phyloP scores from a whole-genome alignment of 2,797 vertebrate species.

The Siniperca obscura region DNA sequence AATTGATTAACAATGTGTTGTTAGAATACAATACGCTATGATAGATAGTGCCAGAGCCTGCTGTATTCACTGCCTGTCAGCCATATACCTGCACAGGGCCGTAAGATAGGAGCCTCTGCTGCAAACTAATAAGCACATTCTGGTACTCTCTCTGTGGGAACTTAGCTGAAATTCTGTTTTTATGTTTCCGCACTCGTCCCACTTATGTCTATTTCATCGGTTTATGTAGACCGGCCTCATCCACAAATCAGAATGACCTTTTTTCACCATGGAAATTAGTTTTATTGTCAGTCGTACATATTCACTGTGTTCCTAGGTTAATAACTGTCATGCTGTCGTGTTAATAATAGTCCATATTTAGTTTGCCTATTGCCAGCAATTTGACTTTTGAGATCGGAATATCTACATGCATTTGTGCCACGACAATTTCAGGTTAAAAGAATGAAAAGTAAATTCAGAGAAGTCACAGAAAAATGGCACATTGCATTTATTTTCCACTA shows the following conservation, averaged over 20 bases:
- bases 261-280: conserved; percentile 68
- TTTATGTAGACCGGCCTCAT: conserved; percentile 68
- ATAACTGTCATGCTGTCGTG: conserved; percentile 66
- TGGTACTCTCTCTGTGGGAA: conserved; percentile 29
- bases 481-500: conserved; percentile 73
- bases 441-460: conserved; percentile 75
- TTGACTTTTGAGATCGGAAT: conserved; percentile 78
- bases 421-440: conserved; percentile 76
- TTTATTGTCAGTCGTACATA: conserved; percentile 68
- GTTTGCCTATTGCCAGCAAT: conserved; percentile 75
- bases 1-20: conserved; percentile 74
- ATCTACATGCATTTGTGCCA: conserved; percentile 71
- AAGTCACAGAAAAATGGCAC: conserved; percentile 65
- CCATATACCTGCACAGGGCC: conserved; percentile 36
- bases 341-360: conserved; percentile 64
- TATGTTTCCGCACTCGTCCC: conserved; percentile 36
- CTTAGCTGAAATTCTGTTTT: conserved; percentile 34
- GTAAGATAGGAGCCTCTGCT: conserved; percentile 27
- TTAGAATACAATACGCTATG: conserved; percentile 70
- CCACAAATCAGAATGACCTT: conserved; percentile 67
- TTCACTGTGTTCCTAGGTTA: conserved; percentile 66
- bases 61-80: conserved; percentile 58
- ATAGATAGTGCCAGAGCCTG: conserved; percentile 54
- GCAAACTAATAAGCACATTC: conserved; percentile 30
- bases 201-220: conserved; percentile 64